Evolutionary conservation across 2,888 invertebrate species (phyloP).

Genomic region (Volucella inflata): DNA sequence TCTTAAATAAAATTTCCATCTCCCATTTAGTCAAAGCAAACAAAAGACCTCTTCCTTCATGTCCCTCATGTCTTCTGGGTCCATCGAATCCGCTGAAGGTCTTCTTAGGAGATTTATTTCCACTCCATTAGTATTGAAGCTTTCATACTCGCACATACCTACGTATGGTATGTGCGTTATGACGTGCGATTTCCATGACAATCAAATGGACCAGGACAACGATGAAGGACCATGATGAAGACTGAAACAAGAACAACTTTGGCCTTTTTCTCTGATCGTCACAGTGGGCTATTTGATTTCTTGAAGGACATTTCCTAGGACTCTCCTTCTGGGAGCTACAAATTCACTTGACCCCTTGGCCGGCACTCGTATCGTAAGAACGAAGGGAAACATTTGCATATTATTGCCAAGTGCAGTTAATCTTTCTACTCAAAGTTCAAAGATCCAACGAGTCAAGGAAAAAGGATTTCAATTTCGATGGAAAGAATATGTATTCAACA

Average conservation of each 20-base stretch:
- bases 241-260: background rate
- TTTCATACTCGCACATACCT: conserved; percentile 33
- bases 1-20: conserved; percentile 5
- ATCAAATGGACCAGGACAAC: conserved; percentile 26
- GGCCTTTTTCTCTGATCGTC: background rate
- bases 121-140: conserved; percentile 68
- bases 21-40: conserved; percentile 20
- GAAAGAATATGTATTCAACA: conserved; percentile 25
- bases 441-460: conserved; percentile 1
- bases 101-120: conserved; percentile 63
- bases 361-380: conserved; percentile 1
- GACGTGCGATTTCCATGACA: conserved; percentile 67
- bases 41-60: conserved; percentile 31
- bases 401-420: conserved; percentile 68
- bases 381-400: conserved; percentile 67
- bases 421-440: conserved; percentile 22
- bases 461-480: conserved; percentile 53
- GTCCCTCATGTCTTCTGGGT: background rate
- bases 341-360: conserved; percentile 11
- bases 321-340: background rate
- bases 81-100: background rate
- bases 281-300: background rate
- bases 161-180: no score
- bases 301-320: conserved; percentile 19
- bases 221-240: no score